Evolutionary conservation across 2,113 vertebrate species (phyloP), one percentile per base, ranked within the genome.

Genomic region (Notechis scutatus): DNA sequence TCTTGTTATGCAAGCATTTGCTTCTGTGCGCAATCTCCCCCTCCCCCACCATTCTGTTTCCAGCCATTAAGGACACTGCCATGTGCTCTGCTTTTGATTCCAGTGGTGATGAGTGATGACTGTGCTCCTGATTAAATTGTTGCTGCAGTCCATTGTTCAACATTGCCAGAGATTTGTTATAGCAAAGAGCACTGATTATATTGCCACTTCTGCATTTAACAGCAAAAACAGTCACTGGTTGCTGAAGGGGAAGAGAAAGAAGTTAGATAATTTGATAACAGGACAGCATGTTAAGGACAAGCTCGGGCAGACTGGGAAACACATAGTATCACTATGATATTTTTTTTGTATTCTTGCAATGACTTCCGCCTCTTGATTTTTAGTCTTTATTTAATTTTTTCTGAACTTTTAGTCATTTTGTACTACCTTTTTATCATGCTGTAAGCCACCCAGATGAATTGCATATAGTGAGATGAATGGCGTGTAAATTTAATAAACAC

Each of bases 191-290:
- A 18, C 74, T 87, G 81, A 86, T 69, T 29, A 39, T 56, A 39
- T 56, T 47, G 56, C 39, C 10, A 12, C 57, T 55, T 91, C 91
- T 89, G 50, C 11, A 14, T 69, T 90, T 45, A 92, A 87, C 23
- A 47, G 93, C 39, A 69, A 59, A 56, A 56, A 64, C 90, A 89
- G 61, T 87, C 88, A 26, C 56, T 56, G 91, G 64, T 26, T 47
- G 56, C 90, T 86, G 87, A 50, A 47, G 88, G 57, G 74, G 39
- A 55, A 86, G 74, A 42, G 50, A 42, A 64, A 24, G 52, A 20
- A 86, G 45, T n/a, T 47, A 50, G 54, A 61, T 89, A 91, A 93
- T 89, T 91, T 34, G 42, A 50, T 88, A 91, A 93, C 45, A 54
- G 89, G 50, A 42, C 34, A 2, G 61, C 2, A 14, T 50, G 39